Evolutionary conservation across 2,797 vertebrate species (phyloP), one percentile per base, ranked within the genome.

Genomic region (Natrix natrix): DNA sequence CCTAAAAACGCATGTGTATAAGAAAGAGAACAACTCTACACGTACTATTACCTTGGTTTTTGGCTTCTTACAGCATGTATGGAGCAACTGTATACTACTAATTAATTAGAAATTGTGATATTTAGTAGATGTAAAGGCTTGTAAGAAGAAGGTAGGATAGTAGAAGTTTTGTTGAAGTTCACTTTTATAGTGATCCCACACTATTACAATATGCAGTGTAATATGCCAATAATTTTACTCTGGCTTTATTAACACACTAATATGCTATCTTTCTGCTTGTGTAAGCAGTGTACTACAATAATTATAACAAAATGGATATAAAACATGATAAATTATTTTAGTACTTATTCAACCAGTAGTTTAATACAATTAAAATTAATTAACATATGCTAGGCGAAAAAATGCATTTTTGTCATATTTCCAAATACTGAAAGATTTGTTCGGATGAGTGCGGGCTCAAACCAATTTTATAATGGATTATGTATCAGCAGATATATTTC

Each of bases 151-250:
- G 48, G 14, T 26, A 1, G 20, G 57, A 2, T 59, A n/a, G 22
- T 3, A 37, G 12, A 10, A 52, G 10, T n/a, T 69, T 32, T 28
- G 22, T 54, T 88, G 63, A 10, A 12, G 28, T 22, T 5, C 57
- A 1, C 26, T 43, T 69, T 61, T 69, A 1, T 52, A 20, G 32
- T 0, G 16, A 1, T 8, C 26, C 8, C 0, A 55, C 0, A 24
- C 28, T 32, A 14, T 17, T 13, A 0, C 0, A 43, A 87, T 52
- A 2, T 69, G 48, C 86, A 63, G 12, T 69, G 14, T 24, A 22
- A n/a, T 14, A 14, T 60, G 26, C 54, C 37, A 17, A 37, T 56
- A 55, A 17, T 0, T 20, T 87, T 24, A 12, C 22, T 59, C 16
- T 17, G 69, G n/a, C 14, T 74, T 74, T 74, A 37, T 74, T 74